Conservation (phyloP, 2,797 vertebrate species). For the Zalophus californianus region DNA sequence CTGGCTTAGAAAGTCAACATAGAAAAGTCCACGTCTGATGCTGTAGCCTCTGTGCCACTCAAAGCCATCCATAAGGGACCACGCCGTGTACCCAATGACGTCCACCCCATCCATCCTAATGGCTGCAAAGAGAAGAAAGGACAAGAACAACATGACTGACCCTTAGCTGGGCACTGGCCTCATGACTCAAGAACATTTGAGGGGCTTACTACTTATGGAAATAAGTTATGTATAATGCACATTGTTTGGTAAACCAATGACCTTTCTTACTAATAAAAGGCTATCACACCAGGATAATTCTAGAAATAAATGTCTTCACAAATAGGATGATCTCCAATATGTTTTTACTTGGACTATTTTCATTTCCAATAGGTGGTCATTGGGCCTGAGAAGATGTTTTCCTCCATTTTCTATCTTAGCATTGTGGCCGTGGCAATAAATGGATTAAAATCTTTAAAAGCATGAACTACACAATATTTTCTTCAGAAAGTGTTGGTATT, state of each 20-base stretch:
- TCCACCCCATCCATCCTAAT: conserved; percentile 93
- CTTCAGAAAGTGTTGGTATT: neutral
- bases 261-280: neutral
- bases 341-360: neutral
- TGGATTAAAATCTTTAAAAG: neutral
- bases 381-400: neutral
- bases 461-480: neutral
- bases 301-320: neutral
- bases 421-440: neutral
- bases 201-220: neutral
- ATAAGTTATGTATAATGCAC: neutral
- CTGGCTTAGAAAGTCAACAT: conserved; percentile 95
- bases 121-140: conserved; percentile 88
- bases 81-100: conserved; percentile 97
- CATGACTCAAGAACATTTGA: neutral
- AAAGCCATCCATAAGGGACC: conserved; percentile 97
- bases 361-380: neutral
- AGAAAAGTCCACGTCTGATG: conserved; percentile 96
- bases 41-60: conserved; percentile 96
- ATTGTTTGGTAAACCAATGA: neutral
- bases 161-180: neutral
- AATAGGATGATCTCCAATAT: neutral
- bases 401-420: neutral
- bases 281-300: neutral
- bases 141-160: conserved; percentile 68